Evolutionary conservation across 2,113 vertebrate species (phyloP).

Genomic region (Okapia johnstoni): DNA sequence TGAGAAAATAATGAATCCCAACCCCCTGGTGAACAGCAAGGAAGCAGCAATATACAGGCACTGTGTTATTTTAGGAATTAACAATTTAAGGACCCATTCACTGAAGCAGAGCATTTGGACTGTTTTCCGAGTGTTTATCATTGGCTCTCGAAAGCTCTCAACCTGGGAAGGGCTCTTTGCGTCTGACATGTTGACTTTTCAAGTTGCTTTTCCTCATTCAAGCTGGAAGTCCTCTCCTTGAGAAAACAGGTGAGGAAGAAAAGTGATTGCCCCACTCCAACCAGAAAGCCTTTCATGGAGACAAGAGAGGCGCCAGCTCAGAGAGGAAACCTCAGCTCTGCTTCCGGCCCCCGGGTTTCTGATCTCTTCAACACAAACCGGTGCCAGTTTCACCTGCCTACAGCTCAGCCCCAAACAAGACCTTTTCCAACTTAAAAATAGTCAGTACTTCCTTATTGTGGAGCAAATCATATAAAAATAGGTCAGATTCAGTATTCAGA

Average conservation of each 20-base stretch:
- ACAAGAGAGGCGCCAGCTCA: background rate
- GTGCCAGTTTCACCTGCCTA: background rate
- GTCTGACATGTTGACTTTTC: background rate
- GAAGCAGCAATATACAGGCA: background rate
- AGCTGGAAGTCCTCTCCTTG: background rate
- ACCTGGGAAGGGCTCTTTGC: background rate
- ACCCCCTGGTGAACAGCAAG: background rate
- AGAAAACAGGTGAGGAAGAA: background rate
- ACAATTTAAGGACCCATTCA: background rate
- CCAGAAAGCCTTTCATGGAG: background rate
- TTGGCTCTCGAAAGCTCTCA: background rate
- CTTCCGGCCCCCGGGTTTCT: too few species aligned
- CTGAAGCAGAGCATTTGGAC: background rate
- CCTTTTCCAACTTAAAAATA: background rate
- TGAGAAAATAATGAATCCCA: background rate
- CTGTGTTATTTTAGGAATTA: background rate
- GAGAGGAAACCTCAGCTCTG: too few species aligned
- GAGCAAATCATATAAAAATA: background rate
- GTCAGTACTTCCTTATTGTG: background rate
- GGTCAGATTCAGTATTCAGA: background rate
- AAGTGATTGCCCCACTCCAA: background rate
- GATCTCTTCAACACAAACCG: background rate
- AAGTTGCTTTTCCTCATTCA: background rate
- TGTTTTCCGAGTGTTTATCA: background rate
- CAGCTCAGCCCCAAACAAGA: background rate